Conservation (phyloP, 2,113 vertebrate genomes). For the Nothobranchius kuhntae region DNA sequence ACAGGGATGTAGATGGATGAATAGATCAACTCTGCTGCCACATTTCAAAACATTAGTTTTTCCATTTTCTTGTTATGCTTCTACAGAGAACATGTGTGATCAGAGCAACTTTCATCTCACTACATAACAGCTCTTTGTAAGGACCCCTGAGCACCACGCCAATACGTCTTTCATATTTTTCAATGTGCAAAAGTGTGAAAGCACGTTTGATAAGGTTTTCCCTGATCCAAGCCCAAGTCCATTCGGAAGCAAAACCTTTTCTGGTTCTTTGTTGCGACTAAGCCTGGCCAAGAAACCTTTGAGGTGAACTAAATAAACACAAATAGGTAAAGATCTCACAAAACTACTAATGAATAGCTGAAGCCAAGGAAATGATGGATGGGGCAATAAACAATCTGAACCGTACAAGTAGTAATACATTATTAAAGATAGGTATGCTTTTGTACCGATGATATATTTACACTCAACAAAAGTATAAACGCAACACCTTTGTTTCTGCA, state of each 20-base stretch:
- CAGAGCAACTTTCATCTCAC: background rate
- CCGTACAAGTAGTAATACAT: no score
- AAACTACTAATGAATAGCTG: background rate
- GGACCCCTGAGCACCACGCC: background rate
- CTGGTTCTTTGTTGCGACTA: background rate
- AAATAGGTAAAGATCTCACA: background rate
- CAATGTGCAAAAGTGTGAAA: background rate
- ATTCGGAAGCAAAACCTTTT: background rate
- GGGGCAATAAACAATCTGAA: no score
- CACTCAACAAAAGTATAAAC: no score
- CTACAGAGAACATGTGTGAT: background rate
- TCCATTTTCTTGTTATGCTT: background rate
- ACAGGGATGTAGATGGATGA: slow-evolving; percentile 28
- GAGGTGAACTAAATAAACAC: background rate
- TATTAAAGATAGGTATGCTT: no score
- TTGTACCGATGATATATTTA: no score
- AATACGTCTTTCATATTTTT: background rate
- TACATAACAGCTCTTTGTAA: background rate
- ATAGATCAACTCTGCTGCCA: slow-evolving; percentile 20
- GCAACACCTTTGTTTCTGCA: no score
- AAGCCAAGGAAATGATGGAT: background rate
- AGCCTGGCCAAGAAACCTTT: background rate
- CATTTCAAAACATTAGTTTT: background rate
- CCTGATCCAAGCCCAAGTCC: background rate
- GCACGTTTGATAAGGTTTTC: background rate